These are phyloP conservation scores for Nycticebus coucang DNA, from an alignment of 2,113 vertebrate genomes.

Conservation along the genomic window DNA sequence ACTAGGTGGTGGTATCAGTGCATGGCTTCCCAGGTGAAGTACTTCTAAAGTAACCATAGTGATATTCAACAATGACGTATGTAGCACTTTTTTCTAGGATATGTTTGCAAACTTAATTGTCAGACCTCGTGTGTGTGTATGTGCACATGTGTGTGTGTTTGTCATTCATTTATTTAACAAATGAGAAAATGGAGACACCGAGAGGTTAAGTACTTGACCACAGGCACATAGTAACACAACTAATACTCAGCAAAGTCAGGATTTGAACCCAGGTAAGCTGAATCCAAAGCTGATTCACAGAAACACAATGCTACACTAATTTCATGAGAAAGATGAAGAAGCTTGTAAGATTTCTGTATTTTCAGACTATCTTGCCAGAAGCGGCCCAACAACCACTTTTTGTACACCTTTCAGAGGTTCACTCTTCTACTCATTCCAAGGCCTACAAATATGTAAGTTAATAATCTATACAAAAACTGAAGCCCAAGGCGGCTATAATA, in stretches of 20 bases:
- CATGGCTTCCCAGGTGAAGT: too few species aligned
- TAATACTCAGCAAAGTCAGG: background rate
- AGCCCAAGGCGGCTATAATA: constrained; percentile 16
- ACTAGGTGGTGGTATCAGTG: too few species aligned
- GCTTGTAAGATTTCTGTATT: background rate
- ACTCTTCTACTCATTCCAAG: background rate
- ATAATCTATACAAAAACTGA: background rate
- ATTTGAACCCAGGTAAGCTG: background rate
- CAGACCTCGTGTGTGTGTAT: background rate
- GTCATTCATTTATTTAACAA: constrained; percentile 22
- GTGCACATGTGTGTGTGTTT: background rate
- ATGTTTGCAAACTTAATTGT: too few species aligned
- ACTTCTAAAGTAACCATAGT: too few species aligned
- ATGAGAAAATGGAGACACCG: background rate
- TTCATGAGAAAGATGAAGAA: constrained; percentile 28
- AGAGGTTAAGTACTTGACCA: background rate
- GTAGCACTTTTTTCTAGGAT: too few species aligned
- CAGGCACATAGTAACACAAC: background rate
- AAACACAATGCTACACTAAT: background rate
- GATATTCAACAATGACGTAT: too few species aligned
- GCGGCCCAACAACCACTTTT: background rate
- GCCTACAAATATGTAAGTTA: background rate
- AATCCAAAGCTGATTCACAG: constrained; percentile 31
- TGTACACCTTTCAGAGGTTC: background rate
- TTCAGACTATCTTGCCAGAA: background rate